These are phyloP conservation scores for Lasioglossum pauxillum DNA, from an alignment of 2,888 invertebrate species.

Conservation along the genomic window DNA sequence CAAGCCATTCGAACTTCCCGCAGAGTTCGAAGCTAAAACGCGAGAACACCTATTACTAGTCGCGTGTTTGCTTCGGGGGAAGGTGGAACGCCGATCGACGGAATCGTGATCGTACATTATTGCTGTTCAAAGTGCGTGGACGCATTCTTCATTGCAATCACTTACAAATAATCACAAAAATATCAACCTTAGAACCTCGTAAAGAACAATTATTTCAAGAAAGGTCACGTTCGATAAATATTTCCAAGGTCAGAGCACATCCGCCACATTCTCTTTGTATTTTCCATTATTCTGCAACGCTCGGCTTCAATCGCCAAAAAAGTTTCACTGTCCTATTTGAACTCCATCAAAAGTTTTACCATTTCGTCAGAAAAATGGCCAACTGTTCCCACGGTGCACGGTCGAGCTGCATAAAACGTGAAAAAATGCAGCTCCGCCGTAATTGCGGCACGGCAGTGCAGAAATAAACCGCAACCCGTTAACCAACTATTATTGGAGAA, in stretches of 20 bases:
- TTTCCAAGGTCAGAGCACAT: neutral
- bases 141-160: neutral
- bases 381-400: neutral
- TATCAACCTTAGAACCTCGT: neutral
- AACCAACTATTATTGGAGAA: neutral
- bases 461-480: neutral
- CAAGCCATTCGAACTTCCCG: neutral
- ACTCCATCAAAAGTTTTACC: neutral
- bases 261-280: neutral
- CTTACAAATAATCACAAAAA: neutral
- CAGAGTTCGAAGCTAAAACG: neutral
- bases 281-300: neutral
- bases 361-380: neutral
- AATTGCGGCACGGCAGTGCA: neutral
- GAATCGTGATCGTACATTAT: constrained; percentile 62
- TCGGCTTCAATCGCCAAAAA: neutral
- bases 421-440: neutral
- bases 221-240: neutral
- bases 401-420: neutral
- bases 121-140: neutral
- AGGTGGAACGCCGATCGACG: constrained; percentile 30
- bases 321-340: neutral
- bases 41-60: neutral
- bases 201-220: neutral
- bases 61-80: neutral